A percentile compares a stretch with the other conserved stretches of the same genome.
phyloP scores from a whole-genome alignment of 2,113 vertebrate genomes.

The Cettia cetti region DNA sequence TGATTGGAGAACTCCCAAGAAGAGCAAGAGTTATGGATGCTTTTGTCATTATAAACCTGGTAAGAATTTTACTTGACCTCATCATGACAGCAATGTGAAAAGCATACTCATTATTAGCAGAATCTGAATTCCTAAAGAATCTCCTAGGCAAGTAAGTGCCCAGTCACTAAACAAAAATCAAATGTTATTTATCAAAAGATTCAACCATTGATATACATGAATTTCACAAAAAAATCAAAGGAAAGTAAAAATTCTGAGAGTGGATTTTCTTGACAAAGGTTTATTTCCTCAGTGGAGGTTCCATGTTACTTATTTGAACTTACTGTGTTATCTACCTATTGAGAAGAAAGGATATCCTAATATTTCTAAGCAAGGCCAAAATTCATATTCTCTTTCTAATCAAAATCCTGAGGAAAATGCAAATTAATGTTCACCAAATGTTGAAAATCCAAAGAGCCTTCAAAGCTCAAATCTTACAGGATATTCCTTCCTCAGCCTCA shows the following conservation, averaged over 20 bases:
- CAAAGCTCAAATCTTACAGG: neutral
- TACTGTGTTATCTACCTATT: neutral
- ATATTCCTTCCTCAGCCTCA: neutral
- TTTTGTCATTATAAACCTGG: neutral
- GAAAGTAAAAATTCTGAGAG: neutral
- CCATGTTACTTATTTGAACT: neutral
- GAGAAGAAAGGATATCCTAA: neutral
- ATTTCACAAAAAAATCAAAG: neutral
- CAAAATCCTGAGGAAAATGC: neutral
- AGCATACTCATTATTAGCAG: neutral
- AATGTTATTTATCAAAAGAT: neutral
- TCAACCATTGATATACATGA: neutral
- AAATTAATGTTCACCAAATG: neutral
- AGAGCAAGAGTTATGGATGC: rapidly evolving
- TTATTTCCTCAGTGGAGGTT: neutral
- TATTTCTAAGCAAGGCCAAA: neutral
- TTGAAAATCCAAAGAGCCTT: neutral
- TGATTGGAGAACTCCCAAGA: neutral
- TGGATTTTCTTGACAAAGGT: neutral
- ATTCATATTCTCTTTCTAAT: neutral
- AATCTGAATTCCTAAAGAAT: neutral
- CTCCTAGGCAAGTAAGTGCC: neutral
- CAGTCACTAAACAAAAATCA: neutral
- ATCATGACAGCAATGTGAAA: neutral
- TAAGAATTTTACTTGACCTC: neutral